A percentile compares a stretch with the other conserved stretches of the same genome.
Conservation (phyloP, 1,140 invertebrate species). For the Saccostrea glomerata region DNA sequence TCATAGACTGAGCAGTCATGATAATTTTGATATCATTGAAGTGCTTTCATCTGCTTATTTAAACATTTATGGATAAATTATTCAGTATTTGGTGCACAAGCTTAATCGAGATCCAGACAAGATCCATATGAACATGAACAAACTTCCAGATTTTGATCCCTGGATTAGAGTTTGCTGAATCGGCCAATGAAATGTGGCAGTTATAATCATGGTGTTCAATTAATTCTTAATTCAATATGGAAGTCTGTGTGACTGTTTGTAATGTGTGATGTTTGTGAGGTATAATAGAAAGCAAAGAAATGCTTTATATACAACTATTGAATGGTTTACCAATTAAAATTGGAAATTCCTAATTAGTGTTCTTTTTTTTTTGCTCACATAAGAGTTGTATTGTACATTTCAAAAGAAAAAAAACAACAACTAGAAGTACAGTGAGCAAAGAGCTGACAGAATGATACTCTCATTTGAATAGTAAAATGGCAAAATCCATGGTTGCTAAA, state of each 20-base stretch:
- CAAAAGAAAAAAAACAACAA: too few relatives aligned
- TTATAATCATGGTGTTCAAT: slow-evolving; percentile 25
- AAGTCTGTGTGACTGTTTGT: slow-evolving; percentile 22
- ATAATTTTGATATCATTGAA: not conserved
- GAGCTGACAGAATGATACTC: too few relatives aligned
- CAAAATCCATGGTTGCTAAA: too few relatives aligned
- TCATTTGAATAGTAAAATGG: too few relatives aligned
- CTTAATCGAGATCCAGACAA: not conserved
- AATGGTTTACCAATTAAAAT: slow-evolving; percentile 23
- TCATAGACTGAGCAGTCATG: not conserved
- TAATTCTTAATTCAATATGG: slow-evolving; percentile 1
- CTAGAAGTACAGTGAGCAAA: too few relatives aligned
- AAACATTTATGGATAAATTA: not conserved
- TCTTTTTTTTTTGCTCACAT: not conserved
- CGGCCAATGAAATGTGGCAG: not conserved
- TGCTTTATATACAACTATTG: not conserved
- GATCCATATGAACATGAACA: not conserved
- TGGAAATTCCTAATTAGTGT: not conserved
- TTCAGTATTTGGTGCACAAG: not conserved
- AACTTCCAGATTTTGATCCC: not conserved
- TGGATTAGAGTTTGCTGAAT: not conserved
- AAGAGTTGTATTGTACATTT: too few relatives aligned
- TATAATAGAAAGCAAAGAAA: slow-evolving; percentile 4
- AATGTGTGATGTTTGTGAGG: slow-evolving; percentile 24
- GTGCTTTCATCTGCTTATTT: not conserved